Percentiles rank a stretch among this genome's conserved stretches.
Evolutionary conservation across 2,113 vertebrate species (phyloP).

Genomic region (Labeo catla): DNA sequence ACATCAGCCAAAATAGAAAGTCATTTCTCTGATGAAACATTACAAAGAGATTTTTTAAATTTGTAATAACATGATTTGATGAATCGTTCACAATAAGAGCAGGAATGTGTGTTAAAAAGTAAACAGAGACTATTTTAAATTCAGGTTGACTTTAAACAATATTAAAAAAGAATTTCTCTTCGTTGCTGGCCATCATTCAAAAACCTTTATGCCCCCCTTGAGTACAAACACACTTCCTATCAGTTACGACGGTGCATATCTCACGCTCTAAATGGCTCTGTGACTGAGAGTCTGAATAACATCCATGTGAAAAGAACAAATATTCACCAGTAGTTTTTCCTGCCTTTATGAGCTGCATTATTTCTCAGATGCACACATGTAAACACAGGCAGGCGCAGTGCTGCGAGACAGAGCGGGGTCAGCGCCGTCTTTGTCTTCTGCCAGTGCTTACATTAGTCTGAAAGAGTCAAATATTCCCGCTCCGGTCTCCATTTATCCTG

Average conservation of each 20-base stretch:
- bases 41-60: background rate
- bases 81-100: constrained; percentile 1
- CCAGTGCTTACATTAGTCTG: constrained; percentile 78
- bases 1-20: background rate
- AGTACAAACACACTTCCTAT: constrained; percentile 64
- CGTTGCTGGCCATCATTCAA: constrained; percentile 7
- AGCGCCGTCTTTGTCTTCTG: constrained; percentile 74
- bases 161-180: constrained; percentile 5
- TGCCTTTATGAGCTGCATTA: constrained; percentile 78
- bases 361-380: constrained; percentile 78
- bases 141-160: background rate
- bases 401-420: constrained; percentile 76
- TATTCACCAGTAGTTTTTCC: constrained; percentile 73
- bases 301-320: constrained; percentile 70
- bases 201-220: constrained; percentile 35
- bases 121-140: background rate
- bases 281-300: constrained; percentile 71
- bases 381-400: constrained; percentile 84
- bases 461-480: constrained; percentile 78
- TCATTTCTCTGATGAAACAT: background rate
- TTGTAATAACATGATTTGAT: background rate
- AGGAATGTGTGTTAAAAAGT: background rate
- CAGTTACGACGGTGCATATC: constrained; percentile 65
- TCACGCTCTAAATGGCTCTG: constrained; percentile 68
- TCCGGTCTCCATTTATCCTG: constrained; percentile 68